These are phyloP conservation scores for Mallotus villosus DNA, from an alignment of 2,797 vertebrate species.

Conservation along the genomic window DNA sequence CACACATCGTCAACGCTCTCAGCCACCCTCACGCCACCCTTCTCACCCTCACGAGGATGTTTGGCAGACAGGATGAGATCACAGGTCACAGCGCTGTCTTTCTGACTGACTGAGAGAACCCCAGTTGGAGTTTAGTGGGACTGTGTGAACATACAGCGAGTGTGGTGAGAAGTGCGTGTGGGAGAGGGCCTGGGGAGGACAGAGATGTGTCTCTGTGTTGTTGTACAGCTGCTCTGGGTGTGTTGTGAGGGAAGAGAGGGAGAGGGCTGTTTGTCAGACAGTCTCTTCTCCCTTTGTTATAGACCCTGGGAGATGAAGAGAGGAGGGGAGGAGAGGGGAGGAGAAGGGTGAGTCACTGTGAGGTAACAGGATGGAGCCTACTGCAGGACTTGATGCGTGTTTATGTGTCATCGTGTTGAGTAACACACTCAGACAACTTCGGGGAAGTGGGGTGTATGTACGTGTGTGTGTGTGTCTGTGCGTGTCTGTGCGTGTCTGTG, in stretches of 20 bases:
- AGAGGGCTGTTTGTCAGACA: background rate
- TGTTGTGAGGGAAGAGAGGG: background rate
- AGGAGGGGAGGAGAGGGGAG: background rate
- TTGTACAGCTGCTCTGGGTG: background rate
- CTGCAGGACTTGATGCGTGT: background rate
- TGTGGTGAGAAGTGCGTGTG: background rate
- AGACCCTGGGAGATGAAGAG: background rate
- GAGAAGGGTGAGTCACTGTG: background rate
- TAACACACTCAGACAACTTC: background rate
- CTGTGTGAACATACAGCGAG: background rate
- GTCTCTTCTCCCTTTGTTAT: background rate
- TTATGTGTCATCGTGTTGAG: background rate
- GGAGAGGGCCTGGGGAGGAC: background rate
- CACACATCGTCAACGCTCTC: background rate
- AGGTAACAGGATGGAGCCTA: background rate
- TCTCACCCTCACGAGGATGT: background rate
- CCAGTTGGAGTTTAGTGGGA: background rate
- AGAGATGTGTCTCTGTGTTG: background rate
- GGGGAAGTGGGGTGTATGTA: conserved; percentile 3
- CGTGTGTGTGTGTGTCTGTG: conserved; percentile 14
- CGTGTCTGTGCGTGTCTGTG: background rate
- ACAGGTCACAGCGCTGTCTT: background rate
- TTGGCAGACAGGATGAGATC: conserved; percentile 6
- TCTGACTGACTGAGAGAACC: background rate
- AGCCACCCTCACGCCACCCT: background rate